phyloP scores from a whole-genome alignment of 2,888 invertebrate species.

The Tetragonisca angustula region DNA sequence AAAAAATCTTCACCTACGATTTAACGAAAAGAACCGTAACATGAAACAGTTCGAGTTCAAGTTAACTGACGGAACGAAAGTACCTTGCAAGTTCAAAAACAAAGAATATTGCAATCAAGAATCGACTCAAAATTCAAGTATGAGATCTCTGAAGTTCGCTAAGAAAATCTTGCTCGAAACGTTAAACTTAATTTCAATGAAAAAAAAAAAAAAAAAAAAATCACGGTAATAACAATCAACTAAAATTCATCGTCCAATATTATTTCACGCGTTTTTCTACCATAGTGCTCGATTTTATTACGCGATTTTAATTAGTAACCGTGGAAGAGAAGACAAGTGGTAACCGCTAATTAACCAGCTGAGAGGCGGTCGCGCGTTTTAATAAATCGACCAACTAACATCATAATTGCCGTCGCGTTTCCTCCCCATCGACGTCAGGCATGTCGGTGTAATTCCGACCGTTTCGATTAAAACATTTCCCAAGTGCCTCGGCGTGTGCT shows the following conservation, averaged over 20 bases:
- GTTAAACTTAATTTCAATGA: too few relatives aligned
- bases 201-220: not conserved
- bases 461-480: constrained; percentile 48
- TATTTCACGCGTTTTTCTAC: not conserved
- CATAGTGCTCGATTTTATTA: not conserved
- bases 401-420: constrained; percentile 29
- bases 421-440: not conserved
- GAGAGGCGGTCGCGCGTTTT: constrained; percentile 31
- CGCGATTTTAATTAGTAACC: constrained; percentile 32
- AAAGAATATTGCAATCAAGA: too few relatives aligned
- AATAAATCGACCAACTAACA: constrained; percentile 51
- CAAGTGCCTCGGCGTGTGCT: not conserved
- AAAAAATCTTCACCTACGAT: not conserved
- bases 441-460: constrained; percentile 34
- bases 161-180: too few relatives aligned
- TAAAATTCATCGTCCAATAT: not conserved
- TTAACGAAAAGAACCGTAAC: not conserved
- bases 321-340: constrained; percentile 28
- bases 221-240: not conserved
- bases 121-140: too few relatives aligned
- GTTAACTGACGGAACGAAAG: too few relatives aligned
- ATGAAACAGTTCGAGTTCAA: not conserved
- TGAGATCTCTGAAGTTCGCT: too few relatives aligned
- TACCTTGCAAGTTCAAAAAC: too few relatives aligned
- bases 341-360: constrained; percentile 39